Base-by-base conservation (phyloP, 2,797 vertebrate genomes). In the Erethizon dorsatum region DNA sequence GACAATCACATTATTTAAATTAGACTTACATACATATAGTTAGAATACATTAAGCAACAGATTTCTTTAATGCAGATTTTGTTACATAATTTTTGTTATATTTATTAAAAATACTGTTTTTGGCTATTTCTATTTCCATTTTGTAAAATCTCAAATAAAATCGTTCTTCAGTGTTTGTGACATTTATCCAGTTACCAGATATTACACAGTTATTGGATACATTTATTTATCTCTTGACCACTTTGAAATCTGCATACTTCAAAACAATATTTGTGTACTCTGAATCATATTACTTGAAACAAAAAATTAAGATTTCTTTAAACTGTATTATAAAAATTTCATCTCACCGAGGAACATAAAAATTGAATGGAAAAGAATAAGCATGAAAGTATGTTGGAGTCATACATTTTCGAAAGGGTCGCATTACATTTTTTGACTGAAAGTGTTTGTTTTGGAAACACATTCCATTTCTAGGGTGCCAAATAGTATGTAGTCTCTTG, bases 211-310 rank as follows among this genome's bases (percentile, higher is more conserved):
- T 80, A 73, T 37, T 90, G 28, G 50, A 82, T 83, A 83, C 37
- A 71, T 65, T 88, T 47, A 71, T 78, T 88, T 56, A 33, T 33
- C 52, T 61, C 17, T 54, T 91, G 65, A 61, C 6, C n/a, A 59
- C 50, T 54, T 79, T 52, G n/a, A 87, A 96, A 83, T 59, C 26
- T 17, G 61, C 31, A 28, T 45, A 83, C 14, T 37, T 47, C 24
- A 26, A 2, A 28, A 83, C 41, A 78, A 52, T 15, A 54, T 47
- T 50, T 63, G 11, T 83, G 17, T 13, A 73, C 4, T 78, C 22
- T 54, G 28, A 26, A 47, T 91, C 41, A 73, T 85, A 61, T 78
- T 85, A 86, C 73, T 83, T 91, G 24, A 91, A 82, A 80, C 9
- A 57, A 88, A 52, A 26, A 31, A 57, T 33, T 41, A 18, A n/a